Base-by-base conservation (phyloP, 1,140 invertebrate genomes). In the Bombus sylvicola region DNA sequence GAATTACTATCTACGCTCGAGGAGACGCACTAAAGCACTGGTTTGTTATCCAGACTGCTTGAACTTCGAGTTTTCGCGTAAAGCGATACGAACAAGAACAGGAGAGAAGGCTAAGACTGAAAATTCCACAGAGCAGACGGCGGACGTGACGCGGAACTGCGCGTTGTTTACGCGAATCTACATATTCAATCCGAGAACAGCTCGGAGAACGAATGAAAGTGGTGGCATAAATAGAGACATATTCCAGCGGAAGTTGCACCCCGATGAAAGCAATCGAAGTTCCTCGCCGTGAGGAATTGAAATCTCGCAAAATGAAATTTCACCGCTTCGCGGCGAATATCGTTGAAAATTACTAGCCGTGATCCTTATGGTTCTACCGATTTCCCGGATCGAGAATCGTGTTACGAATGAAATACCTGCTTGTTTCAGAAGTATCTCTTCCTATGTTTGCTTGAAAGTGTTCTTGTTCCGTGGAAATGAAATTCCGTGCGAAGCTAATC, bases 151-250 rank as follows among this genome's bases (percentile, higher is more conserved):
- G 47, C 18, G 18, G 31, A 39, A 22, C 28, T 31, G 5, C 4
- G 37, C 72, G 68, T 43, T 83, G 81, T 68, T 83, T 74, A 47
- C 59, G 81, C 25, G 43, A 68, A 75, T 83, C 64, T 83, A 43
- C 72, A 83, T 83, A 76, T 68, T 53, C 31, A 76, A 83, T 31
- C 28, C 18, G 59, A 22, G 71, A 8, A 8, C 1, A 10, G 28
- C 47, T 53, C 18, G 47, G 10, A 25, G 39, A 25, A 43, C 4
- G 43, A 73, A 76, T 37, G 41, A 64, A 28, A 31, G 13, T 43
- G 69, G 71, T 25, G 34, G 72, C 59, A 53, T 83, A 76, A 76
- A 76, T 75, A 39, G 59, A 66, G 59, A 47, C 57, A 76, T 83
- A 31, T 66, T 53, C 59, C 43, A 15, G 39, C 9, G 28, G 47